These are phyloP conservation scores for Coremacera marginata DNA, from an alignment of 2,888 invertebrate genomes.

Conservation along the genomic window DNA sequence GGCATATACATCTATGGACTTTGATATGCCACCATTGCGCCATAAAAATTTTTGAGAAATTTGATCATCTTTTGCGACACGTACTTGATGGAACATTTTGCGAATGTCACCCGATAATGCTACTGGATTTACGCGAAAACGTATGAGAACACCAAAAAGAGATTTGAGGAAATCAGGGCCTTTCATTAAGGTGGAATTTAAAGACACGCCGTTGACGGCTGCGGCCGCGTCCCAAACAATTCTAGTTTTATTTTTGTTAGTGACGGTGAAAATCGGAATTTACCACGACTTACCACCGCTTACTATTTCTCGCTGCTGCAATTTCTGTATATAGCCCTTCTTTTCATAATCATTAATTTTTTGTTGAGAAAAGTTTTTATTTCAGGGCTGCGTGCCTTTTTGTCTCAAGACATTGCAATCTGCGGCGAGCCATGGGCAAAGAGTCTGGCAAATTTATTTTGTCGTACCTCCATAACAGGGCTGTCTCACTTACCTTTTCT, in stretches of 20 bases:
- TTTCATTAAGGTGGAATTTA: conserved; percentile 56
- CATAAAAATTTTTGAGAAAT: conserved; percentile 42
- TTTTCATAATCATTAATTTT: neutral
- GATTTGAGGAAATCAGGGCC: conserved; percentile 60
- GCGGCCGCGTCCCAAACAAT: conserved; percentile 61
- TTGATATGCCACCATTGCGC: conserved; percentile 39
- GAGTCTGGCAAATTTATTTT: neutral
- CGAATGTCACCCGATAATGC: conserved; percentile 53
- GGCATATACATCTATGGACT: conserved; percentile 36
- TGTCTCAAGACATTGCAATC: too few relatives aligned
- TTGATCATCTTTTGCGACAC: conserved; percentile 35
- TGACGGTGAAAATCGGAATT: conserved; percentile 54
- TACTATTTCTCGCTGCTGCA: conserved; percentile 40
- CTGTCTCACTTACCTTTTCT: too few relatives aligned
- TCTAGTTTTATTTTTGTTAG: conserved; percentile 52
- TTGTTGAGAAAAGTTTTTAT: neutral
- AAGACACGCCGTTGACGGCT: conserved; percentile 48
- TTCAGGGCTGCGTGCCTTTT: neutral
- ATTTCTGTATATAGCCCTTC: conserved; percentile 47
- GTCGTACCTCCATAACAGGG: neutral
- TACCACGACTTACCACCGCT: conserved; percentile 49
- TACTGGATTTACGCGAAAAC: conserved; percentile 59
- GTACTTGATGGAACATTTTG: conserved; percentile 35
- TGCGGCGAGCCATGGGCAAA: too few relatives aligned
- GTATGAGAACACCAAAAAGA: conserved; percentile 58